Evolutionary conservation across 2,888 invertebrate species (phyloP).

Genomic region (Ormyrus labotus): DNA sequence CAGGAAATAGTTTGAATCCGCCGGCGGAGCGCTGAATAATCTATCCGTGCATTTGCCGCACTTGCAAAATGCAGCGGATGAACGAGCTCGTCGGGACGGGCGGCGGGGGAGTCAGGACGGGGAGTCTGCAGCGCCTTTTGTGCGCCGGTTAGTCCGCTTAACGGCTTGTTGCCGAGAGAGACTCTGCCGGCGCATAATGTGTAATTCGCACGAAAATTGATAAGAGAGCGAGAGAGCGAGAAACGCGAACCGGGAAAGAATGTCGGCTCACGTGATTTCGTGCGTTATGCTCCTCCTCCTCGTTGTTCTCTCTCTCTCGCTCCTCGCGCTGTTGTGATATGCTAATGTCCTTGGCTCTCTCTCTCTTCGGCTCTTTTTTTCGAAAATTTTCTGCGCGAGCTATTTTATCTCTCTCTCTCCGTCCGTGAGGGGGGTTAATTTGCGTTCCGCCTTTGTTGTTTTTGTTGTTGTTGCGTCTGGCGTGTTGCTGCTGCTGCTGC

Average conservation of each 20-base stretch:
- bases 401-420: conserved; percentile 22
- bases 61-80: neutral
- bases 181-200: conserved; percentile 16
- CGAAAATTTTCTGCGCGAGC: conserved; percentile 6
- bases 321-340: conserved; percentile 39
- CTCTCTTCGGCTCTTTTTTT: conserved; percentile 13
- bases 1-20: no score
- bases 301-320: neutral
- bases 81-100: neutral
- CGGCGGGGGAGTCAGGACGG: neutral
- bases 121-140: conserved; percentile 8
- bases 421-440: conserved; percentile 5
- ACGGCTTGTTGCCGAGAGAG: conserved; percentile 8
- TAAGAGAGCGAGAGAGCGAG: conserved; percentile 4
- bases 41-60: no score
- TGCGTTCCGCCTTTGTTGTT: conserved; percentile 9
- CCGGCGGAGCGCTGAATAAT: no score
- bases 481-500: no score
- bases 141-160: conserved; percentile 17
- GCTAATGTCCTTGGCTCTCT: conserved; percentile 30
- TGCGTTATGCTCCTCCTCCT: neutral
- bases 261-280: conserved; percentile 35
- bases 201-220: conserved; percentile 48
- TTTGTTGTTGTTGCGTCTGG: neutral
- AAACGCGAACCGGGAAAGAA: conserved; percentile 1